phyloP scores from a whole-genome alignment of 2,797 vertebrate species.

The Leucoraja ocellata region DNA sequence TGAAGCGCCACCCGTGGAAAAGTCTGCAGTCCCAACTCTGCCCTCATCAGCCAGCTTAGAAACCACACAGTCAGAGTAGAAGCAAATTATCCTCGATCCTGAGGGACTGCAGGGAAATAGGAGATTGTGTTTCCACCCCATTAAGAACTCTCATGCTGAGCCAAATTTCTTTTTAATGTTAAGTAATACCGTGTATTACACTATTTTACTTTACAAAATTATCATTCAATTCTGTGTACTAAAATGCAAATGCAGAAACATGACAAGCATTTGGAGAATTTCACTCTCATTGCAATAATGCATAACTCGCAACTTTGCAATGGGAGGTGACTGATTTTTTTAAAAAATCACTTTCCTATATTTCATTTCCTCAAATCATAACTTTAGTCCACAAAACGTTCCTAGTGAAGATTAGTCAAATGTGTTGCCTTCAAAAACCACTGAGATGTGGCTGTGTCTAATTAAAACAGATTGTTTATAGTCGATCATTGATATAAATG shows the following conservation, averaged over 20 bases:
- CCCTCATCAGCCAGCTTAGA: no score
- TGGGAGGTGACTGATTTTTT: neutral
- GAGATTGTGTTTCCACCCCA: neutral
- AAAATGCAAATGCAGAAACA: neutral
- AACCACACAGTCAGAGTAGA: no score
- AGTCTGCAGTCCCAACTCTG: no score
- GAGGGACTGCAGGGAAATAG: no score
- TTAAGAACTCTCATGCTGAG: neutral
- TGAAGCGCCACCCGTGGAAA: no score
- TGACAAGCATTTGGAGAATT: neutral
- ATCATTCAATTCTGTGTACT: constrained; percentile 5
- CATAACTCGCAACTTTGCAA: neutral
- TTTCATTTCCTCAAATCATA: neutral
- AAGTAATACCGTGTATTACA: neutral
- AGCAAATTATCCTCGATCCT: no score
- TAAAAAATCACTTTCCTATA: neutral
- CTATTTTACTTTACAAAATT: neutral
- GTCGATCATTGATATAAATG: neutral
- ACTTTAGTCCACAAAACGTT: constrained; percentile 48
- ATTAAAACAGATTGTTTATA: constrained; percentile 57
- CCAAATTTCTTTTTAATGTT: neutral
- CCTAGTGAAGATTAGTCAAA: constrained; percentile 72
- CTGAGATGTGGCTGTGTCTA: constrained; percentile 68
- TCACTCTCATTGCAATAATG: neutral
- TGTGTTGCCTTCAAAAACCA: constrained; percentile 72